A percentile compares a stretch with the other conserved stretches of the same genome.
phyloP scores from a whole-genome alignment of 2,888 invertebrate species.

The Silvanus unidentatus region DNA sequence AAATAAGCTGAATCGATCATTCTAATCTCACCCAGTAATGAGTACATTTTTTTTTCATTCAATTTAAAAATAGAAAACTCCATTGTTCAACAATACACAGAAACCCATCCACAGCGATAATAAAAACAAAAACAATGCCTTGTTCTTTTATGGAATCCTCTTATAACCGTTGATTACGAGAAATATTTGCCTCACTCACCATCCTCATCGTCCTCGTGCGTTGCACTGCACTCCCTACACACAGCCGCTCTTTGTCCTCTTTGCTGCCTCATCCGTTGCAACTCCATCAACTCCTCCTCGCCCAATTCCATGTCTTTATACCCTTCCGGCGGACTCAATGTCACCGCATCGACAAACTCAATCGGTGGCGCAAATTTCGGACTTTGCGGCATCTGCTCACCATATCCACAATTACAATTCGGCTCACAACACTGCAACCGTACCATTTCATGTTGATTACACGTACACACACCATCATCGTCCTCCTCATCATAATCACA shows the following conservation, averaged over 20 bases:
- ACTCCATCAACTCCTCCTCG: constrained; percentile 54
- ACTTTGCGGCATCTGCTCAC: constrained; percentile 44
- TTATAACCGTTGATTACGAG: no score
- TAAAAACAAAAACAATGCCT: no score
- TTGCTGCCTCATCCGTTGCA: constrained; percentile 48
- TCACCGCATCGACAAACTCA: constrained; percentile 74
- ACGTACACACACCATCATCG: constrained; percentile 65
- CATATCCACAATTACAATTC: constrained; percentile 51
- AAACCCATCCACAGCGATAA: no score
- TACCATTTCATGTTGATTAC: constrained; percentile 62
- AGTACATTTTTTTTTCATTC: no score
- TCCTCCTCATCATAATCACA: constrained; percentile 81
- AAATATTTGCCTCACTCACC: constrained; percentile 16
- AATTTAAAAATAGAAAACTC: no score
- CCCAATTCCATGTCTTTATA: constrained; percentile 78
- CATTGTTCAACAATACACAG: no score
- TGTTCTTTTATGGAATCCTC: no score
- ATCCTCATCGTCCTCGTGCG: constrained; percentile 38
- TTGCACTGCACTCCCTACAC: constrained; percentile 45
- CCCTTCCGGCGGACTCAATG: constrained; percentile 85
- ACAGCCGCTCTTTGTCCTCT: constrained; percentile 34
- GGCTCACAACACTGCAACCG: constrained; percentile 61
- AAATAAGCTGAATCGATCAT: no score
- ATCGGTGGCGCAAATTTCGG: constrained; percentile 62
- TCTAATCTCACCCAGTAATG: no score